phyloP scores from a whole-genome alignment of 1,140 invertebrate species.

The Musca vetustissima region DNA sequence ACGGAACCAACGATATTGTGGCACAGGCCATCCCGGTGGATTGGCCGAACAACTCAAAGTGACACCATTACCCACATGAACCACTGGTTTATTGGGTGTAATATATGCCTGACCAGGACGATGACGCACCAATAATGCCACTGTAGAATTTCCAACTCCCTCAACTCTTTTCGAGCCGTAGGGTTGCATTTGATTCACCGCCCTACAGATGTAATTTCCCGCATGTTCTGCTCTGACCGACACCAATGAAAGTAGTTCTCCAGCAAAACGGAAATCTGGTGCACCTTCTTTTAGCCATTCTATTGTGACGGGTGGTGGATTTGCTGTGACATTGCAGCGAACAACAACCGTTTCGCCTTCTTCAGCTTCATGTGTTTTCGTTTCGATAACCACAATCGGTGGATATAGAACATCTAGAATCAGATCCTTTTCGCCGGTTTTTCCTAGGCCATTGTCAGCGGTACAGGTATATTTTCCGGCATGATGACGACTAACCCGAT shows the following conservation, averaged over 20 bases:
- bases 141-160: slow-evolving; percentile 71
- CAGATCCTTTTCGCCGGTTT: slow-evolving; percentile 75
- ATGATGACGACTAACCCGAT: slow-evolving; percentile 75
- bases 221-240: slow-evolving; percentile 78
- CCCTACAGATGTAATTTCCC: slow-evolving; percentile 84
- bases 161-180: slow-evolving; percentile 66
- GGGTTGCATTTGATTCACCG: slow-evolving; percentile 77
- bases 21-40: slow-evolving; percentile 85
- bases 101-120: slow-evolving; percentile 82
- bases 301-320: slow-evolving; percentile 75
- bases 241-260: slow-evolving; percentile 71
- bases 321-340: slow-evolving; percentile 83
- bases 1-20: slow-evolving; percentile 86
- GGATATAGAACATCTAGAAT: slow-evolving; percentile 81
- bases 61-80: slow-evolving; percentile 79
- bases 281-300: slow-evolving; percentile 87
- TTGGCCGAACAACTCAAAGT: slow-evolving; percentile 83
- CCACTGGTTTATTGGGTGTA: slow-evolving; percentile 79
- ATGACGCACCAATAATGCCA: slow-evolving; percentile 80
- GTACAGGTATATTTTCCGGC: slow-evolving; percentile 83
- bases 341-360: slow-evolving; percentile 81
- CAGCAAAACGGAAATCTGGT: slow-evolving; percentile 78
- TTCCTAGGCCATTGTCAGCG: slow-evolving; percentile 81
- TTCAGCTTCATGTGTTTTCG: slow-evolving; percentile 75
- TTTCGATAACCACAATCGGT: slow-evolving; percentile 77